Percentiles rank a stretch among this genome's conserved stretches.
Evolutionary conservation across 2,797 vertebrate genomes (phyloP).

Genomic region (Spinibarbus caldwelli): DNA sequence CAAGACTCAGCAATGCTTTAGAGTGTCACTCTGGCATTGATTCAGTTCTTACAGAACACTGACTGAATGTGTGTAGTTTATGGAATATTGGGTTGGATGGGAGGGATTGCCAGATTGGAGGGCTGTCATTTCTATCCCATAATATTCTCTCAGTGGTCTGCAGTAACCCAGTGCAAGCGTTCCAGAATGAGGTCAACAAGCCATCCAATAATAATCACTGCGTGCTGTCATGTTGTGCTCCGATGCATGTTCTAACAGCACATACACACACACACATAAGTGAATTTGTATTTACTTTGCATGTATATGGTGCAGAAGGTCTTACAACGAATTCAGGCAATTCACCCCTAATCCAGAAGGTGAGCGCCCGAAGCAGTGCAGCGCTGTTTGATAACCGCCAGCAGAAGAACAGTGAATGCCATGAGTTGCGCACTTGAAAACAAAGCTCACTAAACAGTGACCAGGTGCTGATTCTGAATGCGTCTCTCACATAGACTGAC

Average conservation of each 20-base stretch:
- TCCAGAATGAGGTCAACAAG: conserved; percentile 70
- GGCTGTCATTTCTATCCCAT: conserved; percentile 67
- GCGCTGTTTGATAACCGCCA: no score
- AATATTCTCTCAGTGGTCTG: conserved; percentile 65
- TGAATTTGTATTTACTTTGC: background rate
- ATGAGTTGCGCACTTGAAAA: no score
- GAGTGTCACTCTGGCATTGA: background rate
- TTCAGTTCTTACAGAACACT: background rate
- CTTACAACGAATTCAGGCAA: no score
- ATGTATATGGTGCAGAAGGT: no score
- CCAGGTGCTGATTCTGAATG: no score
- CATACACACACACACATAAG: background rate
- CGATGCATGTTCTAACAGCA: background rate
- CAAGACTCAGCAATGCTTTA: background rate
- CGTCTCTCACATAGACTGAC: no score
- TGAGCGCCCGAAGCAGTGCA: no score
- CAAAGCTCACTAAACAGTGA: no score
- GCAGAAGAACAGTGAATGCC: no score
- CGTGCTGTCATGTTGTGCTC: background rate
- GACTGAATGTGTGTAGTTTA: background rate
- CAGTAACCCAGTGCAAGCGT: conserved; percentile 62
- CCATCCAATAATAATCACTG: conserved; percentile 61
- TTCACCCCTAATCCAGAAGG: no score
- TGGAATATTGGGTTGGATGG: background rate
- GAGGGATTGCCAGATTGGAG: conserved; percentile 37